Evolutionary conservation across 2,113 vertebrate genomes (phyloP), one percentile per base, ranked within the genome.

Genomic region (Smithornis capensis): DNA sequence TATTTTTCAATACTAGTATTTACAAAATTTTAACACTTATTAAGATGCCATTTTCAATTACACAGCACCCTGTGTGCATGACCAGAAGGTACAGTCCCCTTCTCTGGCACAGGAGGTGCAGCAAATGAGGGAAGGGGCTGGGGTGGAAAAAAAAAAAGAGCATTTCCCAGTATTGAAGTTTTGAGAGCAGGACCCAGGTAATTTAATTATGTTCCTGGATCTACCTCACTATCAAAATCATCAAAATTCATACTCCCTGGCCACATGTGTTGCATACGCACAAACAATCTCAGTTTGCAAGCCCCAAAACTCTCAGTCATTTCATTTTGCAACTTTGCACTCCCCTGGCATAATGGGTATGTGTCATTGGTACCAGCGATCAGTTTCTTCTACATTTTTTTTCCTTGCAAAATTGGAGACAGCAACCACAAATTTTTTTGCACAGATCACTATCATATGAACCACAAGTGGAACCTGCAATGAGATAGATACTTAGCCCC

Each of bases 21-120:
- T 50, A 52, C 2, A 73, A 49, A 64, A 77, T 56, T 68, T 49
- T 28, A 57, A 56, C 0, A 0, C 14, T 53, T 60, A 50, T 38
- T 68, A 77, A 45, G 59, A 92, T 37, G 14, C 12, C 47, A 19
- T 67, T 35, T 59, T 86, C 63, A 52, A 44, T 52, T 35, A 69
- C 17, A 85, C 6, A 47, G 35, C 38, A 68, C 8, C 24, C 65
- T 42, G 19, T 33, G 7, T 7, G 17, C 2, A 3, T 6, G 16
- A 67, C 27, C 28, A 68, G 68, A 86, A 86, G 27, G 28, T 27
- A 14, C 22, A 38, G 23, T 27, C 22, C 31, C 23, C 23, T 49
- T 21, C 50, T 33, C 70, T 42, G 33, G 19, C 50, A 70, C 45
- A 24, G 27, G 12, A 90, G 7, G 22, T 65, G 27, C 15, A 31